A percentile compares a stretch with the other conserved stretches of the same genome.
Evolutionary conservation across 2,113 vertebrate species (phyloP).

Genomic region (Brienomyrus longianalis): DNA sequence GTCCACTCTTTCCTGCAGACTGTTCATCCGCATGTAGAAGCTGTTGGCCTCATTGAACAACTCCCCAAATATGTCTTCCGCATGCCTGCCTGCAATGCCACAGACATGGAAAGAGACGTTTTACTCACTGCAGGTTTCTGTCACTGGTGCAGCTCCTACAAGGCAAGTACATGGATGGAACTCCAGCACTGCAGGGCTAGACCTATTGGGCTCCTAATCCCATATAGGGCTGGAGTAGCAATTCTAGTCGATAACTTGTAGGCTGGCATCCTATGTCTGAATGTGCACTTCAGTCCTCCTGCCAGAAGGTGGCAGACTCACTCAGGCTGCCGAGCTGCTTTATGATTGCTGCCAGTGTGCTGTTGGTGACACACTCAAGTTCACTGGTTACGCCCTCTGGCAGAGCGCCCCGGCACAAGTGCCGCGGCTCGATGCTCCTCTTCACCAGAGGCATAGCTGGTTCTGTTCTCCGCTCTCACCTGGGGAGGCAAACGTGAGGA

Average conservation of each 20-base stretch:
- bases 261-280: neutral
- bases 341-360: slow-evolving; percentile 84
- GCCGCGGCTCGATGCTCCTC: slow-evolving; percentile 81
- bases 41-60: slow-evolving; percentile 89
- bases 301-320: slow-evolving; percentile 55
- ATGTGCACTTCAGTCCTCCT: neutral
- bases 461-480: neutral
- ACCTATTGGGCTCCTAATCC: neutral
- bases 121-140: neutral
- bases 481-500: slow-evolving; percentile 30
- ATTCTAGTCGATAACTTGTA: neutral
- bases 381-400: slow-evolving; percentile 80
- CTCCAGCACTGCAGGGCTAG: neutral
- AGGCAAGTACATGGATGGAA: neutral
- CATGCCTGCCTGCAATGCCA: slow-evolving; percentile 68
- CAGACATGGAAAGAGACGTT: slow-evolving; percentile 22
- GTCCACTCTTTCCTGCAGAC: slow-evolving; percentile 85
- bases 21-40: slow-evolving; percentile 88
- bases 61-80: slow-evolving; percentile 85
- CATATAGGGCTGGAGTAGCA: neutral
- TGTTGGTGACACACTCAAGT: slow-evolving; percentile 88
- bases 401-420: slow-evolving; percentile 76
- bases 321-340: slow-evolving; percentile 87
- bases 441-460: slow-evolving; percentile 77
- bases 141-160: neutral